Base-by-base conservation (phyloP, 2,113 vertebrate species). In the Ptyas mucosa region DNA sequence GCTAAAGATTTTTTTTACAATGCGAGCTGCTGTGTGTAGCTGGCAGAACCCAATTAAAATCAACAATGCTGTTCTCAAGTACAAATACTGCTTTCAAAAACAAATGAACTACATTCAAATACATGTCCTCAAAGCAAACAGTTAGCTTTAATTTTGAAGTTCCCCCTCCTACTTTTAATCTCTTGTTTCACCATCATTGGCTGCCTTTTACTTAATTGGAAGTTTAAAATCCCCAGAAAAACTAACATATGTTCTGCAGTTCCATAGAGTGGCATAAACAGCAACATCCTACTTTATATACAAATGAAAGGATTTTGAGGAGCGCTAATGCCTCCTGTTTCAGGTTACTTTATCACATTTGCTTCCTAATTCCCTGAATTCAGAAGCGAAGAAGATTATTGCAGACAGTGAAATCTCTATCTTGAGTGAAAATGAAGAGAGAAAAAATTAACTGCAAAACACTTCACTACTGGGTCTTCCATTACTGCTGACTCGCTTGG, bases 301-400 rank as follows among this genome's bases (percentile, higher is more conserved):
- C 24, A 94, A 90, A 46, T 8, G 0, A 64, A 20, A 92, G 90
- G 64, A 92, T 88, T 46, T 55, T 51, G 54, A 75, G 96, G 94
- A 5, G 89, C 5, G 91, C 9, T 0, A 3, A 57, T 94, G 49
- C 69, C 85, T 3, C 43, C 91, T 94, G 29, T 94, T 91, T 61
- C 46, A 88, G 64, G 89, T 64, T 93, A n/a, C 39, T 92, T 18
- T 93, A 87, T 93, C 58, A 85, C 23, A 92, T 92, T 87, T 46
- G 90, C 53, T 64, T 92, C 49, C 88, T 93, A 95, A 95, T 61
- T 88, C 46, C 46, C 8, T 89, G 61, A 93, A 94, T 57, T 39
- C 75, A 91, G 6, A n/a, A 52, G 85, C 5, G n/a, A 95, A 92
- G 91, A 92, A 91, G 91, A 92, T 95, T 95, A 92, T 94, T 91